Base-by-base conservation (phyloP, 2,797 vertebrate genomes). In the Neopelma chrysocephalum region DNA sequence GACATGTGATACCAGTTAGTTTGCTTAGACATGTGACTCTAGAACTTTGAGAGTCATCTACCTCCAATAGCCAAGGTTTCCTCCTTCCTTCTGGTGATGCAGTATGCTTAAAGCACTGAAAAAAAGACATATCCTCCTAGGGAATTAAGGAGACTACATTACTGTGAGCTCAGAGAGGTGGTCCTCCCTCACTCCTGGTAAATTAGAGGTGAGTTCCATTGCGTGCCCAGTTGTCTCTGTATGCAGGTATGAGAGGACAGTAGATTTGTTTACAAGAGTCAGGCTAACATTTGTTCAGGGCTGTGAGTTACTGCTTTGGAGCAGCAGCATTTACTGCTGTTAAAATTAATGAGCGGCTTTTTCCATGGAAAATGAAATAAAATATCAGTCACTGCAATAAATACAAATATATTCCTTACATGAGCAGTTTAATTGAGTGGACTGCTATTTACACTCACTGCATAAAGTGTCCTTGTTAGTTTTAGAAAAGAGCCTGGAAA, bases 341-440 rank as follows among this genome's bases (percentile, higher is more conserved):
- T 78, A 50, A 90, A 92, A 89, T 82, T 53, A 84, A 76, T 62
- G 27, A 85, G 15, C 29, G 47, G 21, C 15, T 88, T 86, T 91
- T 89, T 76, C 91, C 76, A 62, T 92, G 62, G 78, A 93, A 87
- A 89, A 70, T 71, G 27, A 93, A 95, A 87, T 81, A 69, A 86
- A 92, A 48, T 86, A 68, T 57, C 89, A 84, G 65, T 78, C 40
- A 38, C 45, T 84, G 66, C 29, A 89, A 50, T 80, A 80, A 92
- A 71, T 82, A 80, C 45, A 81, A 82, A 87, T 94, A 48, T 78
- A 62, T 90, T 83, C 36, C 64, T 77, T 92, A 72, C 23, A 82
- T 22, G 69, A 71, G 34, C 71, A 77, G 56, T 84, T 94, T 76
- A 92, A 87, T 72, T 89, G 66, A 72, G 66, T 68, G 73, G n/a